Evolutionary conservation across 2,113 vertebrate genomes (phyloP), one percentile per base, ranked within the genome.

Genomic region (Pelvicachromis taeniatus): DNA sequence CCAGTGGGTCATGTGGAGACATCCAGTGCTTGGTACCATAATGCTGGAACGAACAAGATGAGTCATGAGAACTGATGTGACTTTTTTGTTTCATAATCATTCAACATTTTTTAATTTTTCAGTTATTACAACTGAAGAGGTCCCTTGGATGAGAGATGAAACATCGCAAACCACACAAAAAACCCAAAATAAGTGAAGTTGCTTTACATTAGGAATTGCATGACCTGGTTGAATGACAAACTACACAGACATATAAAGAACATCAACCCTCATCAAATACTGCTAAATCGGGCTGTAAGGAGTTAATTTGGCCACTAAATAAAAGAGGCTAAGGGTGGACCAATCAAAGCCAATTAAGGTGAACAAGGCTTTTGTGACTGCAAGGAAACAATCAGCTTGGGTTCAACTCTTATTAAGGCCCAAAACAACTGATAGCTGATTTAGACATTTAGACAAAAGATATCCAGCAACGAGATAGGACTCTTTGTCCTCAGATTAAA

Each of bases 401-500:
- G 83, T 85, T 90, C 85, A 85, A 86, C 87, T 91, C 91, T 93
- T 79, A 86, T 94, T 95, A 94, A 87, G 45, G 59, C 58, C 87
- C 80, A 81, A 87, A 89, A 85, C 84, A 85, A 90, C 88, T 58
- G 75, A 91, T 88, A 86, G 81, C 85, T 91, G 77, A 89, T 92
- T 91, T 84, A 85, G 84, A 80, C 88, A 85, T 94, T 84, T 80
- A 90, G 87, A 81, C 82, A 88, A 91, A 80, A 63, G 80, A 82
- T 13, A 86, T 42, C 80, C 87, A 77, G 42, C 80, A 21, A 59
- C 19, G 38, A 50, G 79, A 83, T 42, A 78, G 78, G 40, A 54
- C 14, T 91, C 81, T 89, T 87, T 92, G 85, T 91, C 83, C 38
- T 53, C 81, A 88, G 88, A 92, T 94, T 93, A 94, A 93, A 85